Evolutionary conservation across 2,888 invertebrate genomes (phyloP).

Genomic region (Rotaria magnacalcarata): DNA sequence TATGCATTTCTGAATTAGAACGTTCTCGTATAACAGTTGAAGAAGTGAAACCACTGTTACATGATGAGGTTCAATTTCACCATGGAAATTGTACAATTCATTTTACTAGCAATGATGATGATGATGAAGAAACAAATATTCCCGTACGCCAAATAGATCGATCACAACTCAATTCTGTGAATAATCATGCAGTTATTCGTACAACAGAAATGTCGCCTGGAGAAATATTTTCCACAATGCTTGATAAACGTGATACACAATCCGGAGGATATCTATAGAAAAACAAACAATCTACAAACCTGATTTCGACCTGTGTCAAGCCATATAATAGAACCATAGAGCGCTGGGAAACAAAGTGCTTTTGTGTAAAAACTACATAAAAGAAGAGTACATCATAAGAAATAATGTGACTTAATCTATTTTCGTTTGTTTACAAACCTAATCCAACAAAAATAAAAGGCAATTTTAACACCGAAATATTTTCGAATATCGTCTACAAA

Average conservation of each 20-base stretch:
- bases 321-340: slow-evolving; percentile 79
- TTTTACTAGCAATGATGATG: not conserved
- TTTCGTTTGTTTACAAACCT: slow-evolving; percentile 54
- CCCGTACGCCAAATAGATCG: not conserved
- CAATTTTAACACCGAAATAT: slow-evolving; percentile 92
- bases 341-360: slow-evolving; percentile 81
- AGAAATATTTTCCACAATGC: not conserved
- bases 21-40: slow-evolving; percentile 25
- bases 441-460: slow-evolving; percentile 94
- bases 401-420: too few relatives aligned
- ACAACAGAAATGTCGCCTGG: slow-evolving; percentile 19
- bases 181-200: not conserved
- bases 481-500: slow-evolving; percentile 62
- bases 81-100: slow-evolving; percentile 14
- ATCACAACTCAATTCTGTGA: not conserved
- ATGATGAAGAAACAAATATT: not conserved
- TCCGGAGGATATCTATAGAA: not conserved
- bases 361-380: slow-evolving; percentile 75
- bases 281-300: slow-evolving; percentile 41
- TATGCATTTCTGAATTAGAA: slow-evolving; percentile 23
- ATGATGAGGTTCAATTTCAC: not conserved
- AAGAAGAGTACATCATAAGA: not conserved
- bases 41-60: not conserved
- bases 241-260: not conserved
- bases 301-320: slow-evolving; percentile 50